These are phyloP conservation scores for Troglohyphantes excavatus DNA, from an alignment of 2,888 invertebrate species.

Conservation along the genomic window DNA sequence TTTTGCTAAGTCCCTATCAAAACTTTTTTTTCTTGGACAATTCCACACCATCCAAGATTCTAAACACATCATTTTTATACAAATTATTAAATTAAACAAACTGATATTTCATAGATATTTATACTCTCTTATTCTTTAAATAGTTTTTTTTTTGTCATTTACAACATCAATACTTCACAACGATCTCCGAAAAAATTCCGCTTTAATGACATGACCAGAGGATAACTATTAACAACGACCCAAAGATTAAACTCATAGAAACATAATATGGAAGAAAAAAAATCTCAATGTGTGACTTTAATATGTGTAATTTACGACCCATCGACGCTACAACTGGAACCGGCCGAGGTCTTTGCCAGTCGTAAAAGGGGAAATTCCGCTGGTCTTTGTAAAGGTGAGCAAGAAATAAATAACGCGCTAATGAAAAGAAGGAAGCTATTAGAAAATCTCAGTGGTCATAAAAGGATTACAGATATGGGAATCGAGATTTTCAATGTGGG, in stretches of 20 bases:
- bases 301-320: slow-evolving; percentile 69
- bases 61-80: too few species aligned
- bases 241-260: slow-evolving; percentile 17
- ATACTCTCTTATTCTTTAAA: too few species aligned
- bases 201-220: background rate
- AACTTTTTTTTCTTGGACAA: too few species aligned
- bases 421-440: slow-evolving; percentile 72
- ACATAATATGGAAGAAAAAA: background rate
- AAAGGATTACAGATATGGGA: slow-evolving; percentile 57
- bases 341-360: slow-evolving; percentile 6
- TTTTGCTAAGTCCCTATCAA: too few species aligned
- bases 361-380: slow-evolving; percentile 19
- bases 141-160: too few species aligned
- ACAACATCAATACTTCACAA: background rate
- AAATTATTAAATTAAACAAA: too few species aligned
- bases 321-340: slow-evolving; percentile 23
- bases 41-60: too few species aligned
- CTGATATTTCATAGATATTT: too few species aligned
- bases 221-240: slow-evolving; percentile 14
- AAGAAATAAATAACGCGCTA: slow-evolving; percentile 67
- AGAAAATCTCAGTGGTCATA: slow-evolving; percentile 61
- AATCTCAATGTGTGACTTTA: slow-evolving; percentile 59
- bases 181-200: background rate
- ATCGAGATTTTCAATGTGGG: slow-evolving; percentile 61
- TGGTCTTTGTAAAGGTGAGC: slow-evolving; percentile 10